A percentile compares a stretch with the other conserved stretches of the same genome.
Evolutionary conservation across 2,797 vertebrate species (phyloP).

Genomic region (Chelonia mydas): DNA sequence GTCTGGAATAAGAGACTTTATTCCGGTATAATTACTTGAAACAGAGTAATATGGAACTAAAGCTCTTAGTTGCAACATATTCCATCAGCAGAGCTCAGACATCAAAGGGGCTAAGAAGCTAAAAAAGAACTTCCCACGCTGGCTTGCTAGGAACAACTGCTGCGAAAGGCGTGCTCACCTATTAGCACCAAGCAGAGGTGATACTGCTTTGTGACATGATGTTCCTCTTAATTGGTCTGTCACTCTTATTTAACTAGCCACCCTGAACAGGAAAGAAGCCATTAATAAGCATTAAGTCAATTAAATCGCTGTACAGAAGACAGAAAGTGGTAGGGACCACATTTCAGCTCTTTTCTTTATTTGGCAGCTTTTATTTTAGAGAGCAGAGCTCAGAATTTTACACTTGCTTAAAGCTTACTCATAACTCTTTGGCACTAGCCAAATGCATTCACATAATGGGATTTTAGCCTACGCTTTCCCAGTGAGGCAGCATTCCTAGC

Average conservation of each 20-base stretch:
- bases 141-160: not conserved
- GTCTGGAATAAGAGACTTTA: not conserved
- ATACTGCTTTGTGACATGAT: not conserved
- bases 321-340: not conserved
- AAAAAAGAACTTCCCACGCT: not conserved
- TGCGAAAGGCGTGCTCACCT: not conserved
- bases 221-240: not conserved
- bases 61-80: not conserved
- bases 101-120: constrained; percentile 1
- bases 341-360: not conserved
- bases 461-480: not conserved
- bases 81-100: not conserved
- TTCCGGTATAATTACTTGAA: not conserved
- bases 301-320: constrained; percentile 1
- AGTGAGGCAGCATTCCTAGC: not conserved
- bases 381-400: not conserved
- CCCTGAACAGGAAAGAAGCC: not conserved
- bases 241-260: not conserved
- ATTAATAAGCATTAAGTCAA: not conserved
- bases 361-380: not conserved
- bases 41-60: not conserved
- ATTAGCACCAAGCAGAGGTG: not conserved
- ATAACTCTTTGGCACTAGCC: not conserved
- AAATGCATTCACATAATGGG: not conserved
- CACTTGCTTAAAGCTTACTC: not conserved